Base-by-base conservation (phyloP, 92 coral and sea anemone genomes). In the Porites evermanni region DNA sequence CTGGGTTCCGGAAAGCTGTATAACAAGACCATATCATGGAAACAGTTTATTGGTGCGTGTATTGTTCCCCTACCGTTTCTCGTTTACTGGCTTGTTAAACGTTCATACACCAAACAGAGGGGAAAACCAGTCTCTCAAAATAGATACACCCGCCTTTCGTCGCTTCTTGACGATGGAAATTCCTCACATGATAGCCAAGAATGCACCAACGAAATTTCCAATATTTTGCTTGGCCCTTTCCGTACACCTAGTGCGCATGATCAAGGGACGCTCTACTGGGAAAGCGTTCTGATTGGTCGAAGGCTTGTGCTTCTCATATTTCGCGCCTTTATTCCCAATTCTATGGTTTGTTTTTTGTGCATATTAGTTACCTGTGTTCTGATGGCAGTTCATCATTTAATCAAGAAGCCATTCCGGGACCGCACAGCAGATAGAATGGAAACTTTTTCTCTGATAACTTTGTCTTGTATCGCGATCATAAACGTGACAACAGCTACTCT, bases 261-360 rank as follows among this genome's bases (percentile, higher is more conserved):
- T 64, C 58, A 68, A 65, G 93, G 93, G 21, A 75, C 90, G 13
- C 84, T 90, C 71, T 86, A 90, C 77, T 90, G 93, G 93, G 93
- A 90, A 74, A 86, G 93, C 29, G 83, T 90, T 61, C 81, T 90
- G 80, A 90, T 82, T 86, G 93, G 93, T 64, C 79, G 90, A 53
- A 80, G 93, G 73, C 83, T 90, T 38, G 78, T 90, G 4, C 76
- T 90, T 67, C 52, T 90, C 13, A 75, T 77, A 51, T 84, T 90
- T 10, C 84, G 79, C 6, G 84, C 90, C 44, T 87, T 90, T 63
- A 78, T 90, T 68, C 53, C 84, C 58, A 76, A 63, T 70, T 71
- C 85, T 19, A 86, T 90, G 93, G 18, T 81, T 6, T 86, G 90
- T 50, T 73, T 90, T 44, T 8, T 86, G 8, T 81, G 83, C 85